phyloP scores from a whole-genome alignment of 2,888 invertebrate genomes.

The Archaeoteleia sp. region DNA sequence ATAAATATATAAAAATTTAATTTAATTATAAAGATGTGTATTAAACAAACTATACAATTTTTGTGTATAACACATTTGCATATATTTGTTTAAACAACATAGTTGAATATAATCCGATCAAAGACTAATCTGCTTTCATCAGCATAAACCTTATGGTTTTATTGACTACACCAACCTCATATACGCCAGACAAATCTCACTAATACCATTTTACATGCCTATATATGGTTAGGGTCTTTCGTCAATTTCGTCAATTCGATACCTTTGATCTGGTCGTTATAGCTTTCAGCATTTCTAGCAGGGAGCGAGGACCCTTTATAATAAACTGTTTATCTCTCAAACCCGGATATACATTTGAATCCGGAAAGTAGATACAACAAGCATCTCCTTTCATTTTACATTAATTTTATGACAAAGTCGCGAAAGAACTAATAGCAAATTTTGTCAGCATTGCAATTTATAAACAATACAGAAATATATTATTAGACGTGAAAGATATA shows the following conservation, averaged over 20 bases:
- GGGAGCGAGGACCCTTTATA: conserved; percentile 52
- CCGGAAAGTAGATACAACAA: conserved; percentile 22
- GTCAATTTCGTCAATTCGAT: conserved; percentile 63
- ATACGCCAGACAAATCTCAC: conserved; percentile 34
- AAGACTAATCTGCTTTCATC: neutral
- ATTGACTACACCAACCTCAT: conserved; percentile 22
- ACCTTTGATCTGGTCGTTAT: conserved; percentile 70
- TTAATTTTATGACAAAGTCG: no score
- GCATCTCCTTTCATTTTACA: no score
- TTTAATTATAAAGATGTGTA: conserved; percentile 11
- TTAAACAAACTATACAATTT: no score
- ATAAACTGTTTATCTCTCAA: conserved; percentile 71
- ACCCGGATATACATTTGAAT: conserved; percentile 68
- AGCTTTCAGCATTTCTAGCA: conserved; percentile 53
- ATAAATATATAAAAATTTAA: conserved; percentile 25
- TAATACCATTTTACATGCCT: conserved; percentile 35
- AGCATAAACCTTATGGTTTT: neutral
- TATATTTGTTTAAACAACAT: no score
- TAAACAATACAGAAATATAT: neutral
- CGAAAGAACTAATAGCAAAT: no score
- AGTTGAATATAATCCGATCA: no score
- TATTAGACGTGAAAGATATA: no score
- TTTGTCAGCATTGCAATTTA: no score
- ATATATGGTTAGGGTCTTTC: conserved; percentile 26
- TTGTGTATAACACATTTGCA: no score